Evolutionary conservation across 2,888 invertebrate genomes (phyloP), one percentile per base, ranked within the genome.

Genomic region (Iselma pallidipennis): DNA sequence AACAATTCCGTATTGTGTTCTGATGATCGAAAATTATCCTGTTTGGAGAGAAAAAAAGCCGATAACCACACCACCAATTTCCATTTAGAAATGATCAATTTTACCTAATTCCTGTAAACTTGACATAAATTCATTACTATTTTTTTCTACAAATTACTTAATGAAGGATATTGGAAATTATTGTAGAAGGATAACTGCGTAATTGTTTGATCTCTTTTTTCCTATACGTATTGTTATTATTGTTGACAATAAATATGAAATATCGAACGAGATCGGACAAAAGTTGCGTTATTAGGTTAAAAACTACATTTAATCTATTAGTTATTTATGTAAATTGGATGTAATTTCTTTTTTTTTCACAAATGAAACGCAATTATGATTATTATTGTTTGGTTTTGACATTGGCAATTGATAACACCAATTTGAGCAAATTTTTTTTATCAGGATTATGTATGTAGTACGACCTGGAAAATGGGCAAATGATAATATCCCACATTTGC

Each of bases 331-430:
- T 59, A 63, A 63, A 63, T 63, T 31, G 50, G n/a, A 55, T 50
- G 49, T 51, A 60, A 60, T 64, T 57, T 62, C 7, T n/a, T 10
- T 6, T 7, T 29, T 10, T 4, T 33, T 33, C 14, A 33, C 3
- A 68, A 68, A 63, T 70, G 59, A 70, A 63, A 62, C 70, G 70
- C 66, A 68, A 65, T 68, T 70, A 61, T 66, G 57, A 64, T 61
- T 31, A 64, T 61, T 31, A 66, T 68, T 63, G 64, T 62, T 21
- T 57, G 58, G 64, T 68, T 68, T 66, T 70, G 67, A 65, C 70
- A 70, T 67, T 68, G 65, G 59, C 64, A 66, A 64, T 57, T 62
- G 65, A 65, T 66, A 65, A 66, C 65, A 68, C 64, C 66, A 59
- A 66, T 65, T 69, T 59, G 48, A 64, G 62, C 66, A 61, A 65